A percentile compares a stretch with the other conserved stretches of the same genome.
Evolutionary conservation across 1,140 invertebrate species (phyloP).

Genomic region (Bradynema listronoti): DNA sequence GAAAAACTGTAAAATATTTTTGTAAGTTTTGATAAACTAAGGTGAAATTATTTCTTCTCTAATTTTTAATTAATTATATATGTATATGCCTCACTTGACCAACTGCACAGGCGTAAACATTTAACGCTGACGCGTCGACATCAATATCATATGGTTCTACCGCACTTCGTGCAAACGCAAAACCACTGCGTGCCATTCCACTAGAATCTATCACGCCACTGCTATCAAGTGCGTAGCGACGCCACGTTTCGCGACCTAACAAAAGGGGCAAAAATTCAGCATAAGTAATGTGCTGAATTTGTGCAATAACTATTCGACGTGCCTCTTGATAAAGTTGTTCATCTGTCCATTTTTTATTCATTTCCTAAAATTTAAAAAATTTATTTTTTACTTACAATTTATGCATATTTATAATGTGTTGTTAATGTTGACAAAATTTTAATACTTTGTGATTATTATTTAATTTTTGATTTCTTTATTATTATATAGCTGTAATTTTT

Average conservation of each 20-base stretch:
- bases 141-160: constrained; percentile 26
- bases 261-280: constrained; percentile 59
- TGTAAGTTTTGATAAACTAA: too few relatives aligned
- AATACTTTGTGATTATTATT: too few relatives aligned
- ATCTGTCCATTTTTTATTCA: constrained; percentile 90
- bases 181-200: not conserved
- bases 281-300: constrained; percentile 58
- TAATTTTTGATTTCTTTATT: too few relatives aligned
- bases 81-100: constrained; percentile 24
- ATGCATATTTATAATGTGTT: too few relatives aligned
- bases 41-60: too few relatives aligned
- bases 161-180: not conserved
- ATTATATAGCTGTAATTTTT: too few relatives aligned
- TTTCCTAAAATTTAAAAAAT: constrained; percentile 62
- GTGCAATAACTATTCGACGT: constrained; percentile 64
- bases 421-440: too few relatives aligned
- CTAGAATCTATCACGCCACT: constrained; percentile 11
- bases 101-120: constrained; percentile 45
- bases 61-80: constrained; percentile 2
- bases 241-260: constrained; percentile 47
- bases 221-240: constrained; percentile 3
- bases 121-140: constrained; percentile 39
- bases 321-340: constrained; percentile 77
- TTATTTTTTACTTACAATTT: not conserved
- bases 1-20: constrained; percentile 43